Conservation (phyloP, 2,888 invertebrate genomes). For the Hecatera dysodea region DNA sequence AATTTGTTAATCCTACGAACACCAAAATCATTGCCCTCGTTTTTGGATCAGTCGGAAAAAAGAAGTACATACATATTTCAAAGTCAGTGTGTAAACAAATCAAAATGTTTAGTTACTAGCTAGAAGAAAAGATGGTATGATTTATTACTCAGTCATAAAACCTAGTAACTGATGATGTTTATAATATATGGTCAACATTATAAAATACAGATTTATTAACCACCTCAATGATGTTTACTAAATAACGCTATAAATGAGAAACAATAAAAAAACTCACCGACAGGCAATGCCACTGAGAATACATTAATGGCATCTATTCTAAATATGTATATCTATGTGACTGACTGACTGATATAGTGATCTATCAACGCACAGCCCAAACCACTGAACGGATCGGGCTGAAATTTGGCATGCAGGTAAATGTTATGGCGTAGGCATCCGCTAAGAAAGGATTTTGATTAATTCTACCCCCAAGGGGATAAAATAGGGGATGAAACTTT, state of each 20-base stretch:
- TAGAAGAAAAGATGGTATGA: slow-evolving; percentile 26
- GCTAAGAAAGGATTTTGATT: too few species aligned
- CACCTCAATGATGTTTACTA: slow-evolving; percentile 6
- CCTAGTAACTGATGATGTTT: slow-evolving; percentile 25
- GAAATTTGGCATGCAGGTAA: too few species aligned
- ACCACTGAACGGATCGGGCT: too few species aligned
- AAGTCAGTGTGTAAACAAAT: slow-evolving; percentile 8
- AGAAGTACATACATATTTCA: background rate
- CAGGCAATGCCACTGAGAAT: too few species aligned
- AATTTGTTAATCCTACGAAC: too few species aligned
- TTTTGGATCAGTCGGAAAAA: background rate
- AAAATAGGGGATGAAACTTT: too few species aligned
- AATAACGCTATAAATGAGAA: slow-evolving; percentile 10
- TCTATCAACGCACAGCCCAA: too few species aligned
- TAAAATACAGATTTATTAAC: slow-evolving; percentile 43
- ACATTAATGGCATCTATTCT: too few species aligned
- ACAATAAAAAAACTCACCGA: background rate
- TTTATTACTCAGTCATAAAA: slow-evolving; percentile 20
- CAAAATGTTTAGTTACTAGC: slow-evolving; percentile 5
- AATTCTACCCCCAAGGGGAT: too few species aligned
- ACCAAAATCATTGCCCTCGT: background rate
- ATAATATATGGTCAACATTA: slow-evolving; percentile 13
- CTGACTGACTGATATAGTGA: too few species aligned
- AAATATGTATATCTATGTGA: too few species aligned
- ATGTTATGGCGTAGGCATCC: too few species aligned